Conservation (phyloP, 2,113 vertebrate species). For the Ardeotis arabs region DNA sequence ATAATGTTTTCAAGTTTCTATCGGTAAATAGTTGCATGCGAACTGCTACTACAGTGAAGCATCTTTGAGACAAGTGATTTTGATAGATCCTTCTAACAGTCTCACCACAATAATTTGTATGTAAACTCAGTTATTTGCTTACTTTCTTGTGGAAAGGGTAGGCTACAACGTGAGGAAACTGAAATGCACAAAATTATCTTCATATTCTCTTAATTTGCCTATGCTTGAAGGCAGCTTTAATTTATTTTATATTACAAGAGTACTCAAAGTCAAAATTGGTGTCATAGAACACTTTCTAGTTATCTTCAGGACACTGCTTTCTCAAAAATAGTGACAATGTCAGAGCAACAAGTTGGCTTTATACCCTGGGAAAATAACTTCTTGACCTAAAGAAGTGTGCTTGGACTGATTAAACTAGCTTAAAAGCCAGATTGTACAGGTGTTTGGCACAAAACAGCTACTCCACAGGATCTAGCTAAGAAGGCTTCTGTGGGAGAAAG, state of each 20-base stretch:
- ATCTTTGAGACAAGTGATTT: neutral
- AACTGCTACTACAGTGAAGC: neutral
- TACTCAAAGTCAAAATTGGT: neutral
- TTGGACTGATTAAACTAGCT: neutral
- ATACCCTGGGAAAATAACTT: neutral
- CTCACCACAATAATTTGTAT: neutral
- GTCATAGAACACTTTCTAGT: neutral
- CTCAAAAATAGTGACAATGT: neutral
- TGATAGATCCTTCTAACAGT: neutral
- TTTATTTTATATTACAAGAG: neutral
- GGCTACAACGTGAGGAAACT: neutral
- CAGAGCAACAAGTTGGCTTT: neutral
- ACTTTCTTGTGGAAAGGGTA: neutral
- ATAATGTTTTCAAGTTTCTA: neutral
- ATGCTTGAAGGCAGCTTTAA: neutral
- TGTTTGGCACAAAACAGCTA: neutral
- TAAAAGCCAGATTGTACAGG: neutral
- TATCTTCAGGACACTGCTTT: neutral
- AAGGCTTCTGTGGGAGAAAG: neutral
- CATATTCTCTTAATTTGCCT: neutral
- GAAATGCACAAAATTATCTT: neutral
- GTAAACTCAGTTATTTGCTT: neutral
- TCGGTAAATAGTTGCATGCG: neutral
- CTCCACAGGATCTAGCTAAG: neutral
- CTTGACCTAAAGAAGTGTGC: neutral